Evolutionary conservation across 2,797 vertebrate species (phyloP).

Genomic region (Valencia hispanica): DNA sequence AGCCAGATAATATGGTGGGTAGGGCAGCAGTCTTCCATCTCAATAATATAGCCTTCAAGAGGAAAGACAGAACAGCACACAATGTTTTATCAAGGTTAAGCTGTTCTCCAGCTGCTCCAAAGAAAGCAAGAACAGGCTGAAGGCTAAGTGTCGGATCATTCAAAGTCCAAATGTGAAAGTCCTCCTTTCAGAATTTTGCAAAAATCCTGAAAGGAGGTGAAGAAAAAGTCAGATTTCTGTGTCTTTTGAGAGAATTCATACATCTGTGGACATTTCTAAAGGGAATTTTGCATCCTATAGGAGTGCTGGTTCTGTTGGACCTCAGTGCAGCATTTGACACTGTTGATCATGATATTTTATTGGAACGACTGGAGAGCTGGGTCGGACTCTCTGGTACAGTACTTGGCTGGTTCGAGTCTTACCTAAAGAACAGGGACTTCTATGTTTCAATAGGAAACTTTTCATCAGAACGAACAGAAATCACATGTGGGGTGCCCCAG

Average conservation of each 20-base stretch:
- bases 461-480: too few relatives aligned
- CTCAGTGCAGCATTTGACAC: too few relatives aligned
- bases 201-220: neutral
- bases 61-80: neutral
- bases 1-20: neutral
- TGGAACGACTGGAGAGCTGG: too few relatives aligned
- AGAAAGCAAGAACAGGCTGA: neutral
- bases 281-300: neutral
- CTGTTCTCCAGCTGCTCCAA: neutral
- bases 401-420: too few relatives aligned
- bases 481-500: too few relatives aligned
- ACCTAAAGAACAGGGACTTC: too few relatives aligned
- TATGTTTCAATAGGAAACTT: too few relatives aligned
- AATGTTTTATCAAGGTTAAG: neutral
- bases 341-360: too few relatives aligned
- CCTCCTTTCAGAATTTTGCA: neutral
- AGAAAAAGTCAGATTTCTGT: neutral
- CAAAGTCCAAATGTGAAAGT: neutral
- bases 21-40: neutral
- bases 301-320: too few relatives aligned
- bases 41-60: neutral
- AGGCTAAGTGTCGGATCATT: neutral
- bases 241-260: neutral
- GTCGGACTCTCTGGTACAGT: too few relatives aligned
- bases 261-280: neutral